Conservation (phyloP, 2,888 invertebrate genomes). For the Leptopilina myrica region DNA sequence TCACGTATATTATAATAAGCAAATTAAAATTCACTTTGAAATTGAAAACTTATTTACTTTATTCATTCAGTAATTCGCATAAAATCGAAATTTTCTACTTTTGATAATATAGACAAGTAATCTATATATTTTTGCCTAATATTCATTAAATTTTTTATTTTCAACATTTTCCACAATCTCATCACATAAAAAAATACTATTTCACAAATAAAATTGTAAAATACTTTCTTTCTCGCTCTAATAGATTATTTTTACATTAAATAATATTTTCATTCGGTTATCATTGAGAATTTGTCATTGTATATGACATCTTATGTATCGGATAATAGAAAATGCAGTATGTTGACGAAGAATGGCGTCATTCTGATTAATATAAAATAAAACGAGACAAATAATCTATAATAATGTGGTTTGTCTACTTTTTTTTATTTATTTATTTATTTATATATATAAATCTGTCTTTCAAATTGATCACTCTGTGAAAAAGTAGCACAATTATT, state of each 20-base stretch:
- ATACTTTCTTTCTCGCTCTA: too few species aligned
- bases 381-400: slow-evolving; percentile 45
- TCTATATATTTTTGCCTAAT: too few species aligned
- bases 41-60: too few species aligned
- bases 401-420: slow-evolving; percentile 55
- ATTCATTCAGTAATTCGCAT: too few species aligned
- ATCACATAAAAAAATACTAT: too few species aligned
- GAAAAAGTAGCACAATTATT: slow-evolving; percentile 8
- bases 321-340: slow-evolving; percentile 44
- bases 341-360: slow-evolving; percentile 50
- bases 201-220: too few species aligned
- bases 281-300: slow-evolving; percentile 43
- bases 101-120: too few species aligned
- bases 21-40: too few species aligned
- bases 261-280: slow-evolving; percentile 16
- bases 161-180: too few species aligned
- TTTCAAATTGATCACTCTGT: neutral
- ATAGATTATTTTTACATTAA: neutral
- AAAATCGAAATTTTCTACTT: too few species aligned
- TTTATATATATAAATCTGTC: neutral
- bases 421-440: slow-evolving; percentile 41
- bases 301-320: slow-evolving; percentile 51
- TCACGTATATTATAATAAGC: too few species aligned
- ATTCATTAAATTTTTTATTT: too few species aligned
- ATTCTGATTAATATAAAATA: slow-evolving; percentile 44